Conservation (phyloP, 2,888 invertebrate genomes). For the Epirrita christyi region DNA sequence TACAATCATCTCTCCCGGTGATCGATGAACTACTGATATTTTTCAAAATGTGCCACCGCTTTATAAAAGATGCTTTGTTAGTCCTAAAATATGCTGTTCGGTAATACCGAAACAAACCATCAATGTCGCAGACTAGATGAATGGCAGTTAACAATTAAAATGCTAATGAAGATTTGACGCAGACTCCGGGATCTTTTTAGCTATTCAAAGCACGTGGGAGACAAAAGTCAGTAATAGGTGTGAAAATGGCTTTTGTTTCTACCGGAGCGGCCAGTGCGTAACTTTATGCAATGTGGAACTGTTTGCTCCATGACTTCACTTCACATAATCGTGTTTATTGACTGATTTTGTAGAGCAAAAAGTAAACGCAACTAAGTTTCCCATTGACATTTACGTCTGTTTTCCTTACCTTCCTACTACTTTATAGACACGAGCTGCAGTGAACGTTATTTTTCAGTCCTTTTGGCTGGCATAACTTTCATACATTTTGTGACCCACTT, state of each 20-base stretch:
- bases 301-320: constrained; percentile 49
- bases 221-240: constrained; percentile 65
- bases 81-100: constrained; percentile 75
- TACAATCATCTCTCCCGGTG: constrained; percentile 75
- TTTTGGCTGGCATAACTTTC: too few relatives aligned
- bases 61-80: constrained; percentile 75
- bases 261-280: constrained; percentile 54
- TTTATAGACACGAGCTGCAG: too few relatives aligned
- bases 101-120: constrained; percentile 82
- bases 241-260: constrained; percentile 65
- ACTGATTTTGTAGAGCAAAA: constrained; percentile 14
- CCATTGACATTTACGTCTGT: too few relatives aligned
- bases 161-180: constrained; percentile 77
- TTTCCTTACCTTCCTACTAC: too few relatives aligned
- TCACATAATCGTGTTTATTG: constrained; percentile 35
- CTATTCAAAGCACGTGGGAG: constrained; percentile 71
- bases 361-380: not conserved
- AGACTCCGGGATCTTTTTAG: constrained; percentile 57
- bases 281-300: constrained; percentile 61
- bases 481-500: too few relatives aligned
- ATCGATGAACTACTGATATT: constrained; percentile 75
- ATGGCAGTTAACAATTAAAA: constrained; percentile 78
- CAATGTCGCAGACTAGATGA: constrained; percentile 79
- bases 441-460: too few relatives aligned
- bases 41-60: constrained; percentile 67